phyloP scores from a whole-genome alignment of 1,140 invertebrate genomes.

The Cardiocondyla obscurior region DNA sequence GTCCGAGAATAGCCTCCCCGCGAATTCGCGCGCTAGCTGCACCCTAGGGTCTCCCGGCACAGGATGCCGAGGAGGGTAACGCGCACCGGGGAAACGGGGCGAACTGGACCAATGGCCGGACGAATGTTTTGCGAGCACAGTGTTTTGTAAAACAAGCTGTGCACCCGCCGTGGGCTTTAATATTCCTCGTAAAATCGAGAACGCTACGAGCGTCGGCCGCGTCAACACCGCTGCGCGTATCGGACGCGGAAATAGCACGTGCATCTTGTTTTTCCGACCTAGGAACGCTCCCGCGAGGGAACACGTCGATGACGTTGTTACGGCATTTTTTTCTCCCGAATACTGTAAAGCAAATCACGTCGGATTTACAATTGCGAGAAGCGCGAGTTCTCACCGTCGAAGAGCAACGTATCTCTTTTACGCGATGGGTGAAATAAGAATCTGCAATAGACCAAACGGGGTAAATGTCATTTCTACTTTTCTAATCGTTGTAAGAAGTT shows the following conservation, averaged over 20 bases:
- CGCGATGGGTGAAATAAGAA: background rate
- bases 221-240: slow-evolving; percentile 68
- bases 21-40: background rate
- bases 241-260: slow-evolving; percentile 66
- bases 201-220: slow-evolving; percentile 30
- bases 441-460: too few relatives aligned
- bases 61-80: slow-evolving; percentile 48
- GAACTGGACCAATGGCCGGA: slow-evolving; percentile 45
- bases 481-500: background rate
- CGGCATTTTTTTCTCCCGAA: background rate
- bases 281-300: slow-evolving; percentile 49
- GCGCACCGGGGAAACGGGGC: background rate
- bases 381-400: background rate
- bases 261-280: slow-evolving; percentile 65
- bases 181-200: slow-evolving; percentile 68
- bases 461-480: too few relatives aligned
- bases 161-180: slow-evolving; percentile 60
- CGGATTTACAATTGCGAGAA: slow-evolving; percentile 18
- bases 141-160: slow-evolving; percentile 69
- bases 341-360: slow-evolving; percentile 56
- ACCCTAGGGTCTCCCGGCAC: background rate
- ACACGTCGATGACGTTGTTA: slow-evolving; percentile 50
- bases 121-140: slow-evolving; percentile 62
- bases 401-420: background rate
- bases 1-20: slow-evolving; percentile 26